phyloP scores from a whole-genome alignment of 2,888 invertebrate species.

The Drosophila meridiana region DNA sequence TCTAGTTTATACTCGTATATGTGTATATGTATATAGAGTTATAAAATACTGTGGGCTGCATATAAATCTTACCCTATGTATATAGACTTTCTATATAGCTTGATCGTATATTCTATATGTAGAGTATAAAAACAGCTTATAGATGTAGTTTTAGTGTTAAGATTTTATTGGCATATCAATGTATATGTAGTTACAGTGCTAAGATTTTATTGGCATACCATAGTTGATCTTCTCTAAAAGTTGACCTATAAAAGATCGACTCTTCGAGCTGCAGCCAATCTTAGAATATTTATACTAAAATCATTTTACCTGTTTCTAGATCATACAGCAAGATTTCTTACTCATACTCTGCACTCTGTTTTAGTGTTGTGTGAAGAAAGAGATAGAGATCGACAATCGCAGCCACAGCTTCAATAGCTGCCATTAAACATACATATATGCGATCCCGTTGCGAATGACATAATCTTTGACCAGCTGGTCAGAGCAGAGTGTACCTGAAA shows the following conservation, averaged over 20 bases:
- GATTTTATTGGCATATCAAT: not conserved
- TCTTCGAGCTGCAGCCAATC: not conserved
- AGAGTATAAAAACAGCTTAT: not conserved
- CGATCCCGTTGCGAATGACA: slow-evolving; percentile 33
- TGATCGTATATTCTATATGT: not conserved
- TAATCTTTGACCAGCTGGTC: slow-evolving; percentile 30
- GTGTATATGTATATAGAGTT: too few relatives aligned
- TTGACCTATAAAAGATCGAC: not conserved
- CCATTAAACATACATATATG: not conserved
- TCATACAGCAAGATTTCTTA: not conserved
- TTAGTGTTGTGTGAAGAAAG: too few relatives aligned
- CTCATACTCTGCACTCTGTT: slow-evolving; percentile 29
- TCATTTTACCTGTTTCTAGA: not conserved
- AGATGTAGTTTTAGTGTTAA: not conserved
- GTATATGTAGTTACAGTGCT: not conserved
- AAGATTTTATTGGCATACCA: not conserved
- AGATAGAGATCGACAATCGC: slow-evolving; percentile 6
- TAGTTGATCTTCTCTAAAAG: not conserved
- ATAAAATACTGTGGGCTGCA: not conserved
- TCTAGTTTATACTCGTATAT: too few relatives aligned
- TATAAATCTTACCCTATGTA: not conserved
- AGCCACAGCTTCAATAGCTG: not conserved
- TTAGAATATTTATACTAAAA: not conserved
- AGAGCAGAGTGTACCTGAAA: slow-evolving; percentile 1
- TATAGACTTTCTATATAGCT: not conserved